Conservation (phyloP, 2,888 invertebrate species). For the Cryptosula pallasiana region DNA sequence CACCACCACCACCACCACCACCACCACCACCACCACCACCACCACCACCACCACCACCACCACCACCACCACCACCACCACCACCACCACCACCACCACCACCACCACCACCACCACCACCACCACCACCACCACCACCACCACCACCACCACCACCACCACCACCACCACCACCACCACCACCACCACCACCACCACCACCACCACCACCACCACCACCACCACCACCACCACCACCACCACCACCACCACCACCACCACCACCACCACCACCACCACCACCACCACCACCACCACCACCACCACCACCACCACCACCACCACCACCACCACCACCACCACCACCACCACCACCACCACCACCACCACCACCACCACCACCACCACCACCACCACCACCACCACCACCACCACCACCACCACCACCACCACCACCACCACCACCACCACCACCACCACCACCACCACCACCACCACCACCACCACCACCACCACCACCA, state of each 20-base stretch:
- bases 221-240: slow-evolving; percentile 23
- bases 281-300: slow-evolving; percentile 23
- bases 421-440: not conserved
- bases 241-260: slow-evolving; percentile 22
- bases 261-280: slow-evolving; percentile 23
- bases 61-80: slow-evolving; percentile 23
- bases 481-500: not conserved
- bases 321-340: slow-evolving; percentile 21
- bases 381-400: not conserved
- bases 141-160: slow-evolving; percentile 23
- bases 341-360: not conserved
- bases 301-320: slow-evolving; percentile 23
- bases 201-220: slow-evolving; percentile 18
- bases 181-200: slow-evolving; percentile 16
- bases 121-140: slow-evolving; percentile 23
- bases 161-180: slow-evolving; percentile 23
- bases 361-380: slow-evolving; percentile 1
- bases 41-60: slow-evolving; percentile 23
- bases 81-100: slow-evolving; percentile 23
- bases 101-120: slow-evolving; percentile 23
- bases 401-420: slow-evolving; percentile 5
- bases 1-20: slow-evolving; percentile 14
- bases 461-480: slow-evolving; percentile 3
- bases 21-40: slow-evolving; percentile 18
- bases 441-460: slow-evolving; percentile 4